phyloP scores from a whole-genome alignment of 2,888 invertebrate genomes.

The Hyles lineata region DNA sequence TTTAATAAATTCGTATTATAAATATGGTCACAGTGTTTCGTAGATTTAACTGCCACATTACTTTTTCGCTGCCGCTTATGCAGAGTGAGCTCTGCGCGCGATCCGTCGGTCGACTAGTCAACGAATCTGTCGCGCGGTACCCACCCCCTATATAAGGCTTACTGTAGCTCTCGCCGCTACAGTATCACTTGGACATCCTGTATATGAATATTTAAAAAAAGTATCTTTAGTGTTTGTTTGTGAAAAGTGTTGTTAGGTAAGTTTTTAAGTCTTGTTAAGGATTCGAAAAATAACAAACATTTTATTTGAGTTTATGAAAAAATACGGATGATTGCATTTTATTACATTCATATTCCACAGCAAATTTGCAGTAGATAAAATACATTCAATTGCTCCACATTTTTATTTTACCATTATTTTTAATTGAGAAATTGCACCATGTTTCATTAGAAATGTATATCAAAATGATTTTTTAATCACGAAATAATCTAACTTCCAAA shows the following conservation, averaged over 20 bases:
- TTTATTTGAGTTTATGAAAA: background rate
- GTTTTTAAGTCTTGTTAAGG: background rate
- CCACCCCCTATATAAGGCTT: slow-evolving; percentile 70
- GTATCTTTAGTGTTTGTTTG: slow-evolving; percentile 37
- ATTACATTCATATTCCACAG: too few relatives aligned
- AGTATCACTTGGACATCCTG: slow-evolving; percentile 58
- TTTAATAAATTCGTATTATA: too few relatives aligned
- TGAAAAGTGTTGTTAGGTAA: slow-evolving; percentile 28
- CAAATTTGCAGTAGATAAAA: too few relatives aligned
- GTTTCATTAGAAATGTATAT: too few relatives aligned
- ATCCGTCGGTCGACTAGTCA: slow-evolving; percentile 47
- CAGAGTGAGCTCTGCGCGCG: slow-evolving; percentile 2
- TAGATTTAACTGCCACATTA: background rate
- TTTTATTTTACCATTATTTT: too few relatives aligned
- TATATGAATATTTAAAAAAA: slow-evolving; percentile 38
- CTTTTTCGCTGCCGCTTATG: slow-evolving; percentile 26
- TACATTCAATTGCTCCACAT: too few relatives aligned
- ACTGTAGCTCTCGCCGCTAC: slow-evolving; percentile 51
- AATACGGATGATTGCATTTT: background rate
- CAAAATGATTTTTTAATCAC: too few relatives aligned
- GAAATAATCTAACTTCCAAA: background rate
- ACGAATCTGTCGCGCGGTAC: slow-evolving; percentile 44
- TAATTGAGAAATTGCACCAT: background rate
- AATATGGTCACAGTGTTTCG: too few relatives aligned
- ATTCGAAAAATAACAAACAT: background rate